A percentile compares a stretch with the other conserved stretches of the same genome.
phyloP scores from a whole-genome alignment of 2,888 invertebrate genomes.

The Dasysyrphus albostriatus region DNA sequence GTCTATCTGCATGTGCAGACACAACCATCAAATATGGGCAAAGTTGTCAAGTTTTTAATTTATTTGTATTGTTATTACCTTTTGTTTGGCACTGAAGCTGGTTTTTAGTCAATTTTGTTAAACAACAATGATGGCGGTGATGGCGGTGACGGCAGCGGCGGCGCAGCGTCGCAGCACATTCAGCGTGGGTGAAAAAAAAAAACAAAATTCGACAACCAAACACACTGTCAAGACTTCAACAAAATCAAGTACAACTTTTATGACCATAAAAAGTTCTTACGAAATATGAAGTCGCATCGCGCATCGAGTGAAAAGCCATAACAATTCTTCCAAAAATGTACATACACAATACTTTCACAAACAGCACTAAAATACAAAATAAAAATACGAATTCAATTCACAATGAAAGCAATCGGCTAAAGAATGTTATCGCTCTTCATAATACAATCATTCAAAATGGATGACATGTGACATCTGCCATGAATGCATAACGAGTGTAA shows the following conservation, averaged over 20 bases:
- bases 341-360: conserved; percentile 42
- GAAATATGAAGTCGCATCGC: conserved; percentile 10
- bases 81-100: conserved; percentile 44
- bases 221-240: conserved; percentile 16
- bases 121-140: background rate
- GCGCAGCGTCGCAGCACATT: conserved; percentile 25
- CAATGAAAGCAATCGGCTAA: background rate
- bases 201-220: conserved; percentile 18
- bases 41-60: conserved; percentile 67
- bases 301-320: background rate
- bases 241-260: conserved; percentile 58
- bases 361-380: background rate
- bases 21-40: conserved; percentile 63
- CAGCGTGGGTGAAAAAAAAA: conserved; percentile 45
- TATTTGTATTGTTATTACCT: conserved; percentile 69
- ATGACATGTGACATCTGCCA: conserved; percentile 54
- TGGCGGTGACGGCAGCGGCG: background rate
- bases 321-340: conserved; percentile 24
- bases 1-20: conserved; percentile 19
- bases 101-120: conserved; percentile 14
- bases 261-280: conserved; percentile 62
- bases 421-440: conserved; percentile 41
- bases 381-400: conserved; percentile 12
- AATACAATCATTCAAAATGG: conserved; percentile 50
- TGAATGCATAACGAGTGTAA: conserved; percentile 46